A percentile compares a stretch with the other conserved stretches of the same genome.
Evolutionary conservation across 53 echinoderm and acorn worm genomes (phyloP).

Genomic region (Crossaster papposus): DNA sequence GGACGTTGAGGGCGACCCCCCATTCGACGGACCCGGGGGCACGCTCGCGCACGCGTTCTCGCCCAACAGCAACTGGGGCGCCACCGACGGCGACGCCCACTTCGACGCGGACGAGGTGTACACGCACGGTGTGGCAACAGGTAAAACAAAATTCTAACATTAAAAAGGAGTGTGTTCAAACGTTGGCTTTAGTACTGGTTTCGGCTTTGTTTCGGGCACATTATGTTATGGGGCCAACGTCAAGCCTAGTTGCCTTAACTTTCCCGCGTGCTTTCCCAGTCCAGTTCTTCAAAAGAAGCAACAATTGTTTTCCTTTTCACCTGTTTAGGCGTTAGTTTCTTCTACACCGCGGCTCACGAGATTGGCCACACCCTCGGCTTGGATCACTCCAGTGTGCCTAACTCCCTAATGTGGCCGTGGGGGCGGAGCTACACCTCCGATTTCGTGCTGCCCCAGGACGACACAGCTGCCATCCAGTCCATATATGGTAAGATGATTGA

Average conservation of each 20-base stretch:
- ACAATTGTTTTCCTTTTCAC: background rate
- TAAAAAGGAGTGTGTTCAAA: background rate
- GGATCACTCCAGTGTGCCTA: slow-evolving; percentile 76
- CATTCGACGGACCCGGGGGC: slow-evolving; percentile 86
- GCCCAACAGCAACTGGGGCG: slow-evolving; percentile 93
- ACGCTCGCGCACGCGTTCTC: slow-evolving; percentile 92
- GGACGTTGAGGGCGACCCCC: slow-evolving; percentile 66
- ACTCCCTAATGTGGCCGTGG: slow-evolving; percentile 89
- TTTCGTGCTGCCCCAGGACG: slow-evolving; percentile 77
- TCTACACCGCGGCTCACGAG: slow-evolving; percentile 88
- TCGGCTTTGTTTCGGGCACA: no score
- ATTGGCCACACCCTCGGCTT: slow-evolving; percentile 89
- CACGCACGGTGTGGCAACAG: slow-evolving; percentile 62
- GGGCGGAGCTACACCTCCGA: slow-evolving; percentile 63
- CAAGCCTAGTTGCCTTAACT: background rate
- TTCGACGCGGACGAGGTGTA: slow-evolving; percentile 88
- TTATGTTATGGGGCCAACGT: no score
- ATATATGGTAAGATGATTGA: slow-evolving; percentile 77
- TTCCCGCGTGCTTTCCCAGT: background rate
- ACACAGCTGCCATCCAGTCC: slow-evolving; percentile 82
- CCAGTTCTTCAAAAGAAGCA: background rate
- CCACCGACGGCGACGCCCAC: slow-evolving; percentile 88
- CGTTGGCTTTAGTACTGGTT: no score
- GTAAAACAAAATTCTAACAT: slow-evolving; percentile 15
- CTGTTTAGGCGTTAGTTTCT: slow-evolving; percentile 75